Percentiles rank a stretch among this genome's conserved stretches.
phyloP scores from a whole-genome alignment of 2,797 vertebrate species.

The Myotis findleyi region DNA sequence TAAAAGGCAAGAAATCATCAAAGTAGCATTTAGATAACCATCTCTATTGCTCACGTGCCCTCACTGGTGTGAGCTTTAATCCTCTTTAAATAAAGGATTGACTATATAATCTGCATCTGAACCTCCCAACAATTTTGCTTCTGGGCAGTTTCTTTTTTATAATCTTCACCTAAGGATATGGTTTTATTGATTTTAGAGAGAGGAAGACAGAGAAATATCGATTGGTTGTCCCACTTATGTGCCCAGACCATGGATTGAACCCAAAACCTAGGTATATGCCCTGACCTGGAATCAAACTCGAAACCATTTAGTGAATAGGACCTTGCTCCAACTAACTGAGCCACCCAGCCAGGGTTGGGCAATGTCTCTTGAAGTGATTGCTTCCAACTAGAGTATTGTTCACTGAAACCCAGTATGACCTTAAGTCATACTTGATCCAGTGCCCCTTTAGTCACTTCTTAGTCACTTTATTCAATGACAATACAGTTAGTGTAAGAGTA shows the following conservation, averaged over 20 bases:
- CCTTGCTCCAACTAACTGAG: neutral
- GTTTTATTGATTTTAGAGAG: neutral
- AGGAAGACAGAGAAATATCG: neutral
- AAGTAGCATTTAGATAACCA: neutral
- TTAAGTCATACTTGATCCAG: neutral
- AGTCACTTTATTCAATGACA: neutral
- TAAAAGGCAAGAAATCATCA: neutral
- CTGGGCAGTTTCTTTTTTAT: neutral
- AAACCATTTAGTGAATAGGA: neutral
- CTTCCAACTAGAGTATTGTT: neutral
- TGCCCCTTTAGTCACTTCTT: neutral
- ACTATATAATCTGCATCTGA: neutral
- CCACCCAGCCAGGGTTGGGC: neutral
- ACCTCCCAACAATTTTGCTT: neutral
- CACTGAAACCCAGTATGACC: neutral
- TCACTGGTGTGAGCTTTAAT: neutral
- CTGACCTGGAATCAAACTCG: neutral
- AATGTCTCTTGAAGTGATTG: neutral
- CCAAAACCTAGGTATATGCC: neutral
- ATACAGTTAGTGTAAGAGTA: neutral
- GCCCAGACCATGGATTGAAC: neutral
- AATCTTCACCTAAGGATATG: neutral
- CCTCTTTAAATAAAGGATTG: neutral
- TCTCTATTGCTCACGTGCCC: neutral
- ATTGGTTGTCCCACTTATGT: neutral